Evolutionary conservation across 1,140 invertebrate genomes (phyloP), one percentile per base, ranked within the genome.

Genomic region (Stegodyphus mimosarum): DNA sequence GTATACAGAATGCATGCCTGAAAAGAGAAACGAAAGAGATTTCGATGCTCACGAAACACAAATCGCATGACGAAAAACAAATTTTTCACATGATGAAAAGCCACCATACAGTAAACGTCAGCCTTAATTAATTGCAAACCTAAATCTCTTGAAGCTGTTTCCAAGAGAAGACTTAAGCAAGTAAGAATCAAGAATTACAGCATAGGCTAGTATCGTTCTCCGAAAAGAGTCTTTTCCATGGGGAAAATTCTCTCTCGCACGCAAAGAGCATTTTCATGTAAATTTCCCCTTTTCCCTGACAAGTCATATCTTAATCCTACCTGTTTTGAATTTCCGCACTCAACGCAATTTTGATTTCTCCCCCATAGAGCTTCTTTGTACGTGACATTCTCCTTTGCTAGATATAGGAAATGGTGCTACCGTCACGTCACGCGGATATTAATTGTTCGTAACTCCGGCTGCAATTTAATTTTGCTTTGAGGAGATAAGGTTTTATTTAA

Each of bases 221-320:
- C 33, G 33, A 33, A 33, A 33, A 33, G 33, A 33, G 33, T 33
- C 33, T 33, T 33, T 33, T 33, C n/a, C n/a, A n/a, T n/a, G n/a
- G n/a, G n/a, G n/a, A n/a, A n/a, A n/a, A n/a, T n/a, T n/a, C 33
- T 33, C 33, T 33, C 33, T 33, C 3, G 33, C 33, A 60, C 72
- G 33, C 72, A 64, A 73, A 81, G 66, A 84, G 81, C 81, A 84
- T 84, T 84, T 84, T 84, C 81, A 84, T 84, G 81, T 84, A 84
- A 84, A 84, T 84, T 84, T 84, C 52, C 66, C 73, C 49, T 52
- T 63, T 70, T 60, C 69, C 49, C 71, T 52, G 70, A 83, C 70
- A 83, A 83, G 80, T 83, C 80, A 53, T 64, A 69, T 72, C 73
- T 84, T 84, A 84, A 84, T 84, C 81, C 81, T 75, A 84, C 81